phyloP scores from a whole-genome alignment of 2,888 invertebrate species.

The Orchesellides sinensis region DNA sequence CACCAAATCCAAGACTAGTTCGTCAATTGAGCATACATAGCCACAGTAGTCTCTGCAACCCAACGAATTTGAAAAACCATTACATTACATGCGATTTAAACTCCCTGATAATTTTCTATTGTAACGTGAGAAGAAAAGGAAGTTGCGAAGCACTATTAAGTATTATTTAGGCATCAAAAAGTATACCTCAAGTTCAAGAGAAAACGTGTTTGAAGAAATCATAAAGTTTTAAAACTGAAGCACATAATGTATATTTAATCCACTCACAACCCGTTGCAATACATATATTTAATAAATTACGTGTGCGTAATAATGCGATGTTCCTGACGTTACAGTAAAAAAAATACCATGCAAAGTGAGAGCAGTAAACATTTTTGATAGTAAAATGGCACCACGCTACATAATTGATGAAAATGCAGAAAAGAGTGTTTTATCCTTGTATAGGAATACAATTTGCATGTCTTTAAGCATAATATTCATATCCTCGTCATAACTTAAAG shows the following conservation, averaged over 20 bases:
- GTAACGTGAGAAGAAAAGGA: conserved; percentile 19
- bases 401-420: conserved; percentile 14
- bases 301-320: background rate
- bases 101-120: background rate
- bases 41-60: no score
- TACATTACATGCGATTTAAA: background rate
- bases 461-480: conserved; percentile 5
- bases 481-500: no score
- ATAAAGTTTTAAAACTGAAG: background rate
- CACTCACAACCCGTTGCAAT: no score
- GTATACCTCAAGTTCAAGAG: background rate
- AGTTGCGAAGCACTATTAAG: background rate
- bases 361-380: background rate
- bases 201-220: background rate
- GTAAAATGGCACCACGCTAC: background rate
- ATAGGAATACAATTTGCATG: conserved; percentile 26
- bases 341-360: background rate
- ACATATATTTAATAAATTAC: background rate
- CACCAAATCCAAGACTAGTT: no score
- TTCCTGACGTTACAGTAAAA: background rate
- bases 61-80: background rate
- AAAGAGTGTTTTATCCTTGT: conserved; percentile 25
- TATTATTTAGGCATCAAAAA: background rate
- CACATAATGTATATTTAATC: no score
- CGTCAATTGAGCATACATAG: no score